Base-by-base conservation (phyloP, 2,888 invertebrate genomes). In the Gnatocerus cornutus region DNA sequence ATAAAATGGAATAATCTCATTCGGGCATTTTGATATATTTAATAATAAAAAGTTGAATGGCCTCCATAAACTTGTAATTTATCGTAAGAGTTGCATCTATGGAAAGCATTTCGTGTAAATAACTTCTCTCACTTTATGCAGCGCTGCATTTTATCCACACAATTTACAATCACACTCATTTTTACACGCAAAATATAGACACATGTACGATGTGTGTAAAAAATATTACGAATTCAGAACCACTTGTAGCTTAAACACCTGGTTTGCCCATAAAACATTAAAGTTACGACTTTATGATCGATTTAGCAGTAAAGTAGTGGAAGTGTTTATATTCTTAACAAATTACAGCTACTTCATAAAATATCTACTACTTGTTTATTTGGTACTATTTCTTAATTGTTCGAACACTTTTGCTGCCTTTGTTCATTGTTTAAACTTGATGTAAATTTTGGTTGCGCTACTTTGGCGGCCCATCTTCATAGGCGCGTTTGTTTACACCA, bases 291-390 rank as follows among this genome's bases (percentile, higher is more conserved):
- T 83, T 83, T 83, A 83, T 83, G 83, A 83, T 83, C 82, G 82
- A 83, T 83, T 82, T 77, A 79, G 80, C 82, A 80, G 81, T 83
- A 82, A 83, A 81, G 78, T 81, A 79, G 79, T 77, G 76, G 79
- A 82, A 81, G 83, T 83, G 83, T 83, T 83, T 83, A 82, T 83
- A 82, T 82, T 81, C 83, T 82, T 81, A 83, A 83, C 82, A 83
- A 83, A 83, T 83, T 82, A 81, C 76, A 70, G 77, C 77, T 77
- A 77, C 79, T 77, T 74, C 78, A 75, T 78, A 76, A 79, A 77
- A 73, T 75, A 71, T 74, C 71, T 55, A 41, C 68, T 68, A 27
- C 62, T 46, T 59, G 67, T 62, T 68, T 62, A 48, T 65, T 65
- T 65, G 56, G 9, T 16, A 37, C 53, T 29, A 16, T 64, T 64